phyloP scores from a whole-genome alignment of 2,113 vertebrate genomes.

The Anarhynchus alexandrinus region DNA sequence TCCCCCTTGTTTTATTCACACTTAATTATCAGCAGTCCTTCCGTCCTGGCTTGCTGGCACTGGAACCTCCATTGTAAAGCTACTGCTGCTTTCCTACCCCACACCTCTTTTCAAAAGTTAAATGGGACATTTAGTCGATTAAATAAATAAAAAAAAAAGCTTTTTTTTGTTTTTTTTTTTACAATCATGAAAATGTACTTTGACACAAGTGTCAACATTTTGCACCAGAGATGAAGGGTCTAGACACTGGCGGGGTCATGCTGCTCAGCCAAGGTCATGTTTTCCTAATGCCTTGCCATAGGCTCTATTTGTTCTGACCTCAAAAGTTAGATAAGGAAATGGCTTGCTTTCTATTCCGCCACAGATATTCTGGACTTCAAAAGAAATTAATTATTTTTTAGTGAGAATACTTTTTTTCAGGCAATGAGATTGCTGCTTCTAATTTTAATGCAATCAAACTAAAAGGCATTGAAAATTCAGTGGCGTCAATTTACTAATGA shows the following conservation, averaged over 20 bases:
- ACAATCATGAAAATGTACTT: neutral
- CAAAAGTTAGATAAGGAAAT: slow-evolving; percentile 45
- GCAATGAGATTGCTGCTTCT: neutral
- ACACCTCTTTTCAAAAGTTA: neutral
- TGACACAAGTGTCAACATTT: slow-evolving; percentile 4
- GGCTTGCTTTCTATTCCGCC: neutral
- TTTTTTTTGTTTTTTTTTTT: neutral
- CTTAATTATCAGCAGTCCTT: neutral
- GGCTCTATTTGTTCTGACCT: slow-evolving; percentile 58
- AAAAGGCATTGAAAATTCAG: neutral
- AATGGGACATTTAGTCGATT: rapidly evolving
- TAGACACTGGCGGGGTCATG: neutral
- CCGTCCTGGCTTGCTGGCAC: neutral
- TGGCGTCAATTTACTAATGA: neutral
- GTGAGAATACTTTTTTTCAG: neutral
- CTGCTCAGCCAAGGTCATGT: slow-evolving; percentile 34
- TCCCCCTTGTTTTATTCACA: neutral
- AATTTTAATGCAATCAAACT: neutral
- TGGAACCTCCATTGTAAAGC: neutral
- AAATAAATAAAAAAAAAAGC: neutral
- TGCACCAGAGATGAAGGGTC: neutral
- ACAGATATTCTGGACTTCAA: slow-evolving; percentile 21
- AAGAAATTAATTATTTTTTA: neutral
- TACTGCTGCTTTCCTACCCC: neutral
- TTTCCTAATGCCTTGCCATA: slow-evolving; percentile 41